Evolutionary conservation across 2,888 invertebrate species (phyloP).

Genomic region (Blomia tropicalis): DNA sequence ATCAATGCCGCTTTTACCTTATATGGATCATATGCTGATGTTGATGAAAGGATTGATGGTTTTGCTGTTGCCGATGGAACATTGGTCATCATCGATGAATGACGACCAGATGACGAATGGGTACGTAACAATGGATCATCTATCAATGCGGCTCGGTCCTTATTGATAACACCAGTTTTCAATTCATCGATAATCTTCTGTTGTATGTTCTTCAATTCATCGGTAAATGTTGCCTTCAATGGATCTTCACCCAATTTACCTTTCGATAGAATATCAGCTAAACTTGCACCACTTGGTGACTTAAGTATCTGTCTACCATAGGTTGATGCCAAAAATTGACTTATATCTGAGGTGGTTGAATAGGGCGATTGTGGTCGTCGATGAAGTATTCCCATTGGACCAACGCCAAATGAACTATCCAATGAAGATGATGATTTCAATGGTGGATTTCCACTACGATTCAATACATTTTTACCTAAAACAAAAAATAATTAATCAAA

Average conservation of each 20-base stretch:
- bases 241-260: slow-evolving; percentile 8
- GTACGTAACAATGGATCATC: background rate
- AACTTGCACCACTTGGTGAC: background rate
- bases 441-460: slow-evolving; percentile 10
- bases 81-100: background rate
- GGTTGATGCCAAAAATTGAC: slow-evolving; percentile 20
- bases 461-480: background rate
- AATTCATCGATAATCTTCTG: slow-evolving; percentile 33
- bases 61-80: too few species aligned
- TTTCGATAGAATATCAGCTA: background rate
- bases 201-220: slow-evolving; percentile 32
- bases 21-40: too few species aligned
- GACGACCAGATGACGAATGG: background rate
- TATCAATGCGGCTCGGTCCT: background rate
- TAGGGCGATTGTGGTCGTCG: slow-evolving; percentile 21
- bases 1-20: background rate
- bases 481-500: background rate
- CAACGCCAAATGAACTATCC: slow-evolving; percentile 17
- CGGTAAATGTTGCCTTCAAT: slow-evolving; percentile 29
- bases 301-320: slow-evolving; percentile 18
- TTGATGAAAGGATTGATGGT: background rate
- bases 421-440: slow-evolving; percentile 20
- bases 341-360: slow-evolving; percentile 21
- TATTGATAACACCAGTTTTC: slow-evolving; percentile 27
- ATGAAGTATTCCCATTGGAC: background rate